Evolutionary conservation across 2,797 vertebrate genomes (phyloP).

Genomic region (Halcyon badia): DNA sequence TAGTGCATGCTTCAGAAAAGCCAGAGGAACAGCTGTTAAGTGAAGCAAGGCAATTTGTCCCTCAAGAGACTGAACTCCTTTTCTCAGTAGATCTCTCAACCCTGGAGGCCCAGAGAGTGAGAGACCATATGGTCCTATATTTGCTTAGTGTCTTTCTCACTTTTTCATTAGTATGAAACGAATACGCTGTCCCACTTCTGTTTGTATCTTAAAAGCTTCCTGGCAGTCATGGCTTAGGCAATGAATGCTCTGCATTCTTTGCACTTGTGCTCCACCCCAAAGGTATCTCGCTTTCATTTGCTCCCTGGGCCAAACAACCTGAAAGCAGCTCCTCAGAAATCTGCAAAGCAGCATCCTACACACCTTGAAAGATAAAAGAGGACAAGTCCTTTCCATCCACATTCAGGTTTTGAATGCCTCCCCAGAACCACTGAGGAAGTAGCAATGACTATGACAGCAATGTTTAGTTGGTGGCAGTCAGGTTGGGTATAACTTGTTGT

Average conservation of each 20-base stretch:
- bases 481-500: rapidly evolving
- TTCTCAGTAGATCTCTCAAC: background rate
- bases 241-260: rapidly evolving
- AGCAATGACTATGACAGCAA: background rate
- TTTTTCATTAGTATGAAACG: background rate
- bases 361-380: background rate
- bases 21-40: background rate
- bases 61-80: background rate
- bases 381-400: background rate
- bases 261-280: background rate
- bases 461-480: no score
- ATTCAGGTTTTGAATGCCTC: background rate
- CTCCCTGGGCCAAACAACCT: background rate
- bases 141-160: background rate
- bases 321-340: background rate
- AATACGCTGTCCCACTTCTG: background rate
- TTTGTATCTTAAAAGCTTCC: background rate
- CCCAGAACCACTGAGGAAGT: background rate
- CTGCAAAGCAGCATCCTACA: background rate
- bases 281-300: rapidly evolving
- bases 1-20: background rate
- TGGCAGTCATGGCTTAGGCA: background rate
- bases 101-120: background rate
- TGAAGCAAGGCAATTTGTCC: background rate
- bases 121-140: background rate